Percentiles rank a stretch among this genome's conserved stretches.
Conservation (phyloP, 2,888 invertebrate genomes). For the Sussaba pulchella region DNA sequence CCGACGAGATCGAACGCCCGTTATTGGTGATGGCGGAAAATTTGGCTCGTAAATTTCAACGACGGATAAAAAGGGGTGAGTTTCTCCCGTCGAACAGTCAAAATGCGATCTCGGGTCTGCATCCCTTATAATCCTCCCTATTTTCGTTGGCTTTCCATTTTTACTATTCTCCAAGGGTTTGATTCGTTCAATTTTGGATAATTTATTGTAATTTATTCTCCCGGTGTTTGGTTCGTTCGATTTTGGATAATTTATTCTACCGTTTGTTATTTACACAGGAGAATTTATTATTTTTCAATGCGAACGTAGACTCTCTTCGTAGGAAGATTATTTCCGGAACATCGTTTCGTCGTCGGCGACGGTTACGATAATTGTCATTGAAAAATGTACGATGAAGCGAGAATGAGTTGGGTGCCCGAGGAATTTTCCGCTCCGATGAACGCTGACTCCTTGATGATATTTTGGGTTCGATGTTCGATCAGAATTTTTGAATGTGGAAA, state of each 20-base stretch:
- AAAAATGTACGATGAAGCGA: slow-evolving; percentile 12
- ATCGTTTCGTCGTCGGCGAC: neutral
- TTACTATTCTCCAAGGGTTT: no score
- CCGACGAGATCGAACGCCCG: slow-evolving; percentile 10
- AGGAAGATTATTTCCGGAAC: slow-evolving; percentile 11
- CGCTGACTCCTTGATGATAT: slow-evolving; percentile 39
- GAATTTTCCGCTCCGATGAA: slow-evolving; percentile 32
- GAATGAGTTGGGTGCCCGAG: neutral
- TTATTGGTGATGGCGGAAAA: no score
- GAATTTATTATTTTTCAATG: no score
- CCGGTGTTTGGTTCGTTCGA: no score
- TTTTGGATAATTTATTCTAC: no score
- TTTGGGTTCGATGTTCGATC: neutral
- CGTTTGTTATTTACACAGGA: no score
- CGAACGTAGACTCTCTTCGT: no score
- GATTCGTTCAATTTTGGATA: no score
- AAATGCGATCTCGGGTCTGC: slow-evolving; percentile 13
- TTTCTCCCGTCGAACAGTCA: slow-evolving; percentile 4
- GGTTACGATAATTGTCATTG: slow-evolving; percentile 19
- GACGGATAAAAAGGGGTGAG: slow-evolving; percentile 10
- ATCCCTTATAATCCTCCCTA: neutral
- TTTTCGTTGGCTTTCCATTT: neutral
- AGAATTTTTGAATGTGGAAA: no score
- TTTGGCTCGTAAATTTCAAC: neutral
- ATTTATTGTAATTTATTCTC: no score